Evolutionary conservation across 2,113 vertebrate species (phyloP), one percentile per base, ranked within the genome.

Genomic region (Noturus placidus): DNA sequence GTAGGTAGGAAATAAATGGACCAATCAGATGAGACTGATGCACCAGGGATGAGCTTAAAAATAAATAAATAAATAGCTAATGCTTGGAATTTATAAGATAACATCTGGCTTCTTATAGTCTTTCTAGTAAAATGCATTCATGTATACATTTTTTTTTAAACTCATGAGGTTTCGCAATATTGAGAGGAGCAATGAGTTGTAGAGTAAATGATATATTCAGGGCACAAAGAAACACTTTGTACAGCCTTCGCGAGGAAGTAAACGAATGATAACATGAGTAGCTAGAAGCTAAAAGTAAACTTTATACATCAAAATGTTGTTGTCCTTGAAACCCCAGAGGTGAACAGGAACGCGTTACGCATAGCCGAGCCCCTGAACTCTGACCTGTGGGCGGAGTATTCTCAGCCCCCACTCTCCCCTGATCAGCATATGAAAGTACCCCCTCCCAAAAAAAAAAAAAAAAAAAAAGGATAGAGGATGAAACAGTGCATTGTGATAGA

Each of bases 361-460:
- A 87, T 85, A 80, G 72, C 65, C 52, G 85, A 90, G 87, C 86
- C 78, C 22, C 82, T 87, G 89, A 90, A 88, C 89, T 90, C 54
- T 90, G 89, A 90, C 89, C 89, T 27, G 65, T 56, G 85, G 77
- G 87, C 79, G 80, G 89, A 85, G 86, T 70, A 89, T 89, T 89
- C 85, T 82, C 87, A 87, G 79, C 89, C 89, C 85, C 87, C 87
- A 82, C 86, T 86, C 65, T 50, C 86, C 42, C 63, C 85, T 85
- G 59, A 86, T 88, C 74, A 88, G 82, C 87, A 87, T 86, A 83
- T 38, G 84, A 87, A 84, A 87, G 87, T 63, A 42, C 27, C 57
- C 50, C 70, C 61, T 61, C 30, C 20, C 35, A 8, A 6, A 15
- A 9, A 0, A 54, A 54, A 52, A 15, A 9, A 0, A 54, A 54